phyloP scores from a whole-genome alignment of 1,140 invertebrate genomes.

The Adelges cooleyi region DNA sequence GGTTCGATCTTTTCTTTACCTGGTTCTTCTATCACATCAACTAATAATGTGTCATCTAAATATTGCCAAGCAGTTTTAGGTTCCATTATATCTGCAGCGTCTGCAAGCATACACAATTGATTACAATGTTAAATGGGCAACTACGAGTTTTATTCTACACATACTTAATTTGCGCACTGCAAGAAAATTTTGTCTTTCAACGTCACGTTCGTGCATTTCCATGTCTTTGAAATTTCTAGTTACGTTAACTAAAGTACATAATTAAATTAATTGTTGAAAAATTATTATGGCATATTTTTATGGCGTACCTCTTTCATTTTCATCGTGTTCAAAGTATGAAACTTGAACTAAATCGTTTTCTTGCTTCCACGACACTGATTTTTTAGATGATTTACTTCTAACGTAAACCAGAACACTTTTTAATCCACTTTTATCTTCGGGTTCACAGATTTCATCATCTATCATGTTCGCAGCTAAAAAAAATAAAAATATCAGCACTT shows the following conservation, averaged over 20 bases:
- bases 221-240: slow-evolving; percentile 22
- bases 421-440: background rate
- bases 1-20: slow-evolving; percentile 22
- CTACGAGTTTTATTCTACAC: too few species aligned
- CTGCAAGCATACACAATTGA: background rate
- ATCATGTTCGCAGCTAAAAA: too few species aligned
- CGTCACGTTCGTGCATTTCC: slow-evolving; percentile 23
- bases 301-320: slow-evolving; percentile 63
- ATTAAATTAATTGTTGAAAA: background rate
- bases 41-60: slow-evolving; percentile 1
- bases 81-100: slow-evolving; percentile 15
- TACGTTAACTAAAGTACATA: slow-evolving; percentile 10
- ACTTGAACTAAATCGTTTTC: slow-evolving; percentile 67
- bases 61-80: slow-evolving; percentile 2
- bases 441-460: too few species aligned
- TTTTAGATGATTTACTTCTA: slow-evolving; percentile 54
- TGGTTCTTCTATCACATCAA: slow-evolving; percentile 1
- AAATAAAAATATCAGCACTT: too few species aligned
- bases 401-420: slow-evolving; percentile 54
- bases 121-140: too few species aligned
- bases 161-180: slow-evolving; percentile 19
- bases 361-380: slow-evolving; percentile 67
- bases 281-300: background rate
- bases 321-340: slow-evolving; percentile 83
- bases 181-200: slow-evolving; percentile 16